These are phyloP conservation scores for Eupithecia pulchellata DNA, from an alignment of 2,888 invertebrate species.

Conservation along the genomic window DNA sequence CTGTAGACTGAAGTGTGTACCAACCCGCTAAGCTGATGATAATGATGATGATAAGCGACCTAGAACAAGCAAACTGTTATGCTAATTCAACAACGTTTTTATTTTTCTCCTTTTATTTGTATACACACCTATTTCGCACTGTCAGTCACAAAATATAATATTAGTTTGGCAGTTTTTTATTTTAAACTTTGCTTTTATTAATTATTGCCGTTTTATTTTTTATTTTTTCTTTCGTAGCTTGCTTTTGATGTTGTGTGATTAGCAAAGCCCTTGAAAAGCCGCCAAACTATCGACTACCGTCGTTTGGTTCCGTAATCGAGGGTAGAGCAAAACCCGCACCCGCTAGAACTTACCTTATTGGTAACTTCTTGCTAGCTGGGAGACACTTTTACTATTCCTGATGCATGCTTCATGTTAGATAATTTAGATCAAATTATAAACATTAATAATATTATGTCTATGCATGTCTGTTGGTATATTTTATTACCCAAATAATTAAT, in stretches of 20 bases:
- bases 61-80: neutral
- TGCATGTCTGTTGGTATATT: too few species aligned
- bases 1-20: neutral
- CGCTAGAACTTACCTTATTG: conserved; percentile 4
- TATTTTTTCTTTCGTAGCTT: neutral
- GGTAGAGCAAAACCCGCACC: conserved; percentile 17
- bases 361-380: neutral
- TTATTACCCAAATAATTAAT: too few species aligned
- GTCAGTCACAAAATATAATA: too few species aligned
- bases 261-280: conserved; percentile 15
- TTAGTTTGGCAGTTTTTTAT: neutral
- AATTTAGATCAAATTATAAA: neutral
- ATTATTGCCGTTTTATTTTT: too few species aligned
- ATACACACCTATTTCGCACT: neutral
- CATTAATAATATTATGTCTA: neutral
- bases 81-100: too few species aligned
- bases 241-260: neutral
- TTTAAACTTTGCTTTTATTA: too few species aligned
- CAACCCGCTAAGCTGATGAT: neutral
- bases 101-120: neutral
- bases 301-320: conserved; percentile 10
- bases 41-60: neutral
- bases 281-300: neutral
- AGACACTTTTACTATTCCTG: conserved; percentile 9
- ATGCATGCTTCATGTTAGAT: neutral